A percentile compares a stretch with the other conserved stretches of the same genome.
Evolutionary conservation across 2,888 invertebrate genomes (phyloP).

Genomic region (Dendrolimus houi): DNA sequence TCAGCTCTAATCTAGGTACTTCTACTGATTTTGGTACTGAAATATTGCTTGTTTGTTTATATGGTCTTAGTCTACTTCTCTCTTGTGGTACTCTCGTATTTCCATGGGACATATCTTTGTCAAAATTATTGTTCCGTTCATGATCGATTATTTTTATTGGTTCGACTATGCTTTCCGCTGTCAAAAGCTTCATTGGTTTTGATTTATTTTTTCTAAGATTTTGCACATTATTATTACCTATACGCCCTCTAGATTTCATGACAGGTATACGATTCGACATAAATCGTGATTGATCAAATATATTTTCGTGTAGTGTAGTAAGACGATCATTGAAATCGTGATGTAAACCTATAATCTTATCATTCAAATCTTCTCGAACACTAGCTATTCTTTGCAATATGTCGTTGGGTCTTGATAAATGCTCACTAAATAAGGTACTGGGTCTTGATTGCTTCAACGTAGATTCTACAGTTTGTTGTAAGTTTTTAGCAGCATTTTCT

Average conservation of each 20-base stretch:
- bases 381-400: slow-evolving; percentile 34
- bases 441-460: slow-evolving; percentile 21
- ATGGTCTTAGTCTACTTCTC: background rate
- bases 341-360: slow-evolving; percentile 47
- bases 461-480: slow-evolving; percentile 33
- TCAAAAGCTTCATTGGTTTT: slow-evolving; percentile 11
- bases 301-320: slow-evolving; percentile 34
- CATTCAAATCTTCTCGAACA: slow-evolving; percentile 40
- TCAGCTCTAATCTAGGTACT: slow-evolving; percentile 19
- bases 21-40: slow-evolving; percentile 23
- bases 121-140: background rate
- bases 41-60: slow-evolving; percentile 13
- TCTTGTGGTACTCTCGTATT: no score
- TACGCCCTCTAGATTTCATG: background rate
- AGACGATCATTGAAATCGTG: slow-evolving; percentile 48
- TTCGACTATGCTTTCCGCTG: slow-evolving; percentile 8
- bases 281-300: slow-evolving; percentile 28
- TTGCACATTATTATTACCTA: slow-evolving; percentile 5
- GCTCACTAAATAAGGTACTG: slow-evolving; percentile 16
- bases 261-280: slow-evolving; percentile 12
- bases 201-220: slow-evolving; percentile 8
- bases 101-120: no score
- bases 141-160: slow-evolving; percentile 2
- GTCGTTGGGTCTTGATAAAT: slow-evolving; percentile 28
- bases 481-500: slow-evolving; percentile 33